Base-by-base conservation (phyloP, 2,113 vertebrate genomes). In the Pyxicephalus adspersus region DNA sequence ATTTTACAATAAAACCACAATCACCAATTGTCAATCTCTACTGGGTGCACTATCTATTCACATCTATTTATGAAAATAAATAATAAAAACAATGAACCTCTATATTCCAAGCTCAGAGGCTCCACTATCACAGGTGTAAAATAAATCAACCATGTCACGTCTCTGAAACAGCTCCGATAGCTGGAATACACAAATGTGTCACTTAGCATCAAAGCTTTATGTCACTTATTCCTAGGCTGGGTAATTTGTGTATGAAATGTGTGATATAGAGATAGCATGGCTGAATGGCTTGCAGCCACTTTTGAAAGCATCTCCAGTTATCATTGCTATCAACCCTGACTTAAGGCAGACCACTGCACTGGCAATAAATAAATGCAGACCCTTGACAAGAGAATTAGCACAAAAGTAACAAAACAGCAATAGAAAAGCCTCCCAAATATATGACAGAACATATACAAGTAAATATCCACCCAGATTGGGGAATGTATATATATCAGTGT, bases 61-160 rank as follows among this genome's bases (percentile, higher is more conserved):
- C n/a, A n/a, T n/a, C n/a, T n/a, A n/a, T n/a, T n/a, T 17, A 54
- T 22, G 71, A 29, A 60, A 15, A 74, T 13, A 72, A 73, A 73
- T 52, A 70, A 15, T 23, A 70, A 52, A 38, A 18, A 50, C 50
- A 11, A 23, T 74, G 71, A 58, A 23, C 58, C 16, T 25, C 18
- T 64, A 65, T 64, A 77, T 65, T 68, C 28, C 51, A 17, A 60
- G 26, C 29, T 55, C 19, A 78, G 58, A 78, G 52, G 45, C 54
- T 67, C 45, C 76, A 78, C 22, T 34, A 60, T 31, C 28, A 22
- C 51, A 67, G 28, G 65, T 58, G 54, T 34, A 68, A 50, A 79
- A 79, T 79, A 68, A 79, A 68, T 79, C 77, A 79, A 18, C 77
- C 64, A 20, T 79, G 52, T 60, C 54, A 70, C 77, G 58, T 79